These are phyloP conservation scores for Acronicta psi DNA, from an alignment of 2,888 invertebrate genomes.

Conservation along the genomic window DNA sequence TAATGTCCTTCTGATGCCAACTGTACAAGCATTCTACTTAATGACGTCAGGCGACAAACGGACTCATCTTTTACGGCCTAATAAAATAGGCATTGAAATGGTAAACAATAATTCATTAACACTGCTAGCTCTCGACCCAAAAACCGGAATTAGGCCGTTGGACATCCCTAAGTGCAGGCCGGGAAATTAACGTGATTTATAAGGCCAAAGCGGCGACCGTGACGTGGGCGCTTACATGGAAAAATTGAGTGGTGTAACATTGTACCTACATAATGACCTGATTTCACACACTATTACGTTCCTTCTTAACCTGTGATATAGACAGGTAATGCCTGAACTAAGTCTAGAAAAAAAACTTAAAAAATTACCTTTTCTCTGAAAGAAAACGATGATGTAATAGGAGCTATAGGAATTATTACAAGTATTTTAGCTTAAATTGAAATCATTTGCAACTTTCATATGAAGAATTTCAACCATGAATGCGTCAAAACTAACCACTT, in stretches of 20 bases:
- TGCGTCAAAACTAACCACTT: too few species aligned
- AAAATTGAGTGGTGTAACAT: constrained; percentile 34
- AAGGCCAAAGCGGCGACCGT: constrained; percentile 24
- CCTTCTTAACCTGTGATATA: neutral
- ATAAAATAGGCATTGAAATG: constrained; percentile 73
- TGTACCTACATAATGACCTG: constrained; percentile 21
- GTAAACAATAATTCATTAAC: constrained; percentile 82
- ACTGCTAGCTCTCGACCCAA: constrained; percentile 73
- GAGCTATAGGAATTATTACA: too few species aligned
- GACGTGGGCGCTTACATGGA: constrained; percentile 29
- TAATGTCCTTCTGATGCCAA: neutral
- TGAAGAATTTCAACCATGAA: too few species aligned
- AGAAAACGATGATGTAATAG: too few species aligned
- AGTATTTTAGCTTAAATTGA: too few species aligned
- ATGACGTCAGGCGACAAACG: constrained; percentile 56
- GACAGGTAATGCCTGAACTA: too few species aligned
- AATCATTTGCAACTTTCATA: too few species aligned
- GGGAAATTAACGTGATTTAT: constrained; percentile 62
- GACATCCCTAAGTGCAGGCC: constrained; percentile 57
- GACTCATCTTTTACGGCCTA: constrained; percentile 67
- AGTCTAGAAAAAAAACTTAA: too few species aligned
- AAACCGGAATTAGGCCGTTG: constrained; percentile 73
- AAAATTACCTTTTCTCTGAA: too few species aligned
- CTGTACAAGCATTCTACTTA: neutral
- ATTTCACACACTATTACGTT: neutral